Percentiles rank a stretch among this genome's conserved stretches.
Evolutionary conservation across 1,140 invertebrate genomes (phyloP).

Genomic region (Ips nitidus): DNA sequence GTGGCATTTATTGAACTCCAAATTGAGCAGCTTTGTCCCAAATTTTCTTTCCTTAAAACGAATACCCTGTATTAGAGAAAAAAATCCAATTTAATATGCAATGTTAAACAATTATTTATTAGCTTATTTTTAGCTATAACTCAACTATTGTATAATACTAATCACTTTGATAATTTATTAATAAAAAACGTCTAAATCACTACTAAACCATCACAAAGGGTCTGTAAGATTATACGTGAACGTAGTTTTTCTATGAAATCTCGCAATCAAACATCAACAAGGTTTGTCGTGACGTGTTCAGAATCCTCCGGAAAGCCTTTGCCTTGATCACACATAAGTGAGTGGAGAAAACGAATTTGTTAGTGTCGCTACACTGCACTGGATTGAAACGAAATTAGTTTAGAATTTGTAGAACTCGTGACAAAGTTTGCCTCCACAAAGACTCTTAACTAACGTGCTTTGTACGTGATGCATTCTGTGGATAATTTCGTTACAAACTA

Average conservation of each 20-base stretch:
- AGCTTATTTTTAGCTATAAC: no score
- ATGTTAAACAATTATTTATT: no score
- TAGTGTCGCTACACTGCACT: constrained; percentile 41
- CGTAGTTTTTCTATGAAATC: constrained; percentile 21
- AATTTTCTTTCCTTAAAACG: no score
- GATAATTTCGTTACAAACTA: not conserved
- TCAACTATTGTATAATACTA: no score
- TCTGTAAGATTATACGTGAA: not conserved
- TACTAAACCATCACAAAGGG: no score
- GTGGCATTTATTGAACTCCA: no score
- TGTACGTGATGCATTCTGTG: constrained; percentile 4
- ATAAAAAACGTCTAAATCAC: no score
- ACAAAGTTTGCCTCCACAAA: constrained; percentile 13
- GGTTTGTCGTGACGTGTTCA: constrained; percentile 29
- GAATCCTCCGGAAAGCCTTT: constrained; percentile 31
- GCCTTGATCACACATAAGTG: constrained; percentile 39
- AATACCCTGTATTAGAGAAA: no score
- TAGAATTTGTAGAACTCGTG: constrained; percentile 11
- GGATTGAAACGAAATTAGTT: constrained; percentile 31
- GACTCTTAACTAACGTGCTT: constrained; percentile 12
- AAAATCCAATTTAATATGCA: no score
- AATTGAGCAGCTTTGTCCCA: no score
- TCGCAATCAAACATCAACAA: constrained; percentile 34
- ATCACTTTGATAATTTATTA: no score
- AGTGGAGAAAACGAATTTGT: constrained; percentile 46